These are phyloP conservation scores for Neuroscelio doddi DNA, from an alignment of 2,888 invertebrate genomes.

Conservation along the genomic window DNA sequence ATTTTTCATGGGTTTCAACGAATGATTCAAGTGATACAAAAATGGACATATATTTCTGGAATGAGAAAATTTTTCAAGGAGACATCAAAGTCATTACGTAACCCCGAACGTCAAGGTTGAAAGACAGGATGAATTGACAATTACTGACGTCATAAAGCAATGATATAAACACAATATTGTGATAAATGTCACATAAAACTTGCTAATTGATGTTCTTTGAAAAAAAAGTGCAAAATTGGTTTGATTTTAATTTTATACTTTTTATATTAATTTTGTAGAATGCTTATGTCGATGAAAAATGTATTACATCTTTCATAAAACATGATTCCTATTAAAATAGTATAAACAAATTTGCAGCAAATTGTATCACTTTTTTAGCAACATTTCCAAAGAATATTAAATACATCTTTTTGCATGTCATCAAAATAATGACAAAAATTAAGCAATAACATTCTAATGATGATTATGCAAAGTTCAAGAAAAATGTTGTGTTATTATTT, in stretches of 20 bases:
- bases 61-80: constrained; percentile 35
- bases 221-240: too few species aligned
- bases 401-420: too few species aligned
- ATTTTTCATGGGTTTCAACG: too few species aligned
- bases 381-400: too few species aligned
- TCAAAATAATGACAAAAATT: too few species aligned
- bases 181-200: constrained; percentile 14
- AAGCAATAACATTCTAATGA: too few species aligned
- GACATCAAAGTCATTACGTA: constrained; percentile 35
- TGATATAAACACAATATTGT: constrained; percentile 18
- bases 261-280: neutral
- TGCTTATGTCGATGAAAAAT: neutral
- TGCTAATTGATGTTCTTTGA: neutral
- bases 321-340: too few species aligned
- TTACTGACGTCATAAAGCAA: constrained; percentile 38
- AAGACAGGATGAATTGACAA: constrained; percentile 43
- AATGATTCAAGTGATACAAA: neutral
- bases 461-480: too few species aligned
- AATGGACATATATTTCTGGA: constrained; percentile 21
- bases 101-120: constrained; percentile 27
- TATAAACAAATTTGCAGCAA: too few species aligned
- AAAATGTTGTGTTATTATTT: too few species aligned
- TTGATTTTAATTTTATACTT: too few species aligned
- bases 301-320: neutral
- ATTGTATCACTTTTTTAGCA: too few species aligned